Base-by-base conservation (phyloP, 1,140 invertebrate genomes). In the Theocolax elegans region DNA sequence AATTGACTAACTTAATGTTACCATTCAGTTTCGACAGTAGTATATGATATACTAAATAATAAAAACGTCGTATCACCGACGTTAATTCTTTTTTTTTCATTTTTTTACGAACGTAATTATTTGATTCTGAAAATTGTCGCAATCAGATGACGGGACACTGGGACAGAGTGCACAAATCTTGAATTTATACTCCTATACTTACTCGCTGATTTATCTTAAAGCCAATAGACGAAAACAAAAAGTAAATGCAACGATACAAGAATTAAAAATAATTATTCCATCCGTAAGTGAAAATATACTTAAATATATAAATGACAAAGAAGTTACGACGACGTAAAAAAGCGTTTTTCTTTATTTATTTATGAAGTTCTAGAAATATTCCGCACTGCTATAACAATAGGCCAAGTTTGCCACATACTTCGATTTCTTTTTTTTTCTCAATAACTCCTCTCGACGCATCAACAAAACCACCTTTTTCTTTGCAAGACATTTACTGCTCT, bases 1-100 rank as follows among this genome's bases (percentile, higher is more conserved):
- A 78, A 80, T 77, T 60, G 75, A 79, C 74, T 62, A 79, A 79
- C 76, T 80, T 80, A 80, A 77, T 72, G 71, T 79, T 79, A 77
- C 71, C 64, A 79, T 78, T 79, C 65, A 78, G 71, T 53, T 60
- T 72, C 56, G 71, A 74, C 71, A 70, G 19, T 73, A 69, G 12
- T 73, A 64, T 68, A 59, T 60, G 25, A 76, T 74, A 66, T 74
- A 64, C 64, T 75, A 74, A 75, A 70, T 79, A 77, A 77, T 76
- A 70, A n/a, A 75, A 72, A 73, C 69, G 64, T 76, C 68, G 71
- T 73, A 74, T 66, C 66, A 74, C n/a, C n/a, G 70, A 75, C 53
- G 63, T 62, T n/a, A n/a, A n/a, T 48, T 19, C 60, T 46, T 71
- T 51, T 64, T 72, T 42, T 44, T 73, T 64, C 35, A 38, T 73